phyloP scores from a whole-genome alignment of 2,888 invertebrate genomes.

The Oeneis ivallda region DNA sequence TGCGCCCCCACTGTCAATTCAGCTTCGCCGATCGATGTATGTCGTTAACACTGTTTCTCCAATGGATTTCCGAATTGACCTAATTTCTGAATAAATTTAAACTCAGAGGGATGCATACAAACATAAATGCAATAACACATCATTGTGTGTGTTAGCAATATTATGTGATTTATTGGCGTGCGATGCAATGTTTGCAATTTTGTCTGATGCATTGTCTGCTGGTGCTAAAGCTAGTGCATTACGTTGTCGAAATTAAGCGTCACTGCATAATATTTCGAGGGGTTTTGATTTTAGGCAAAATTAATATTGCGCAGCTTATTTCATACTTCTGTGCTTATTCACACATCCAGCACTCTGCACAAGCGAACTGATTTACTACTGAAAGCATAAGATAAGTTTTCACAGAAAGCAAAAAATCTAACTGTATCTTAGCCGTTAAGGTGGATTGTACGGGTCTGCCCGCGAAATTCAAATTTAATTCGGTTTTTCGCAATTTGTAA shows the following conservation, averaged over 20 bases:
- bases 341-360: too few species aligned
- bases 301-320: background rate
- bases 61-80: too few species aligned
- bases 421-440: too few species aligned
- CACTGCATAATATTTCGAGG: background rate
- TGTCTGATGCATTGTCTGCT: conserved; percentile 12
- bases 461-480: too few species aligned
- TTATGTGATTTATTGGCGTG: conserved; percentile 28
- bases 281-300: background rate
- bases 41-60: too few species aligned
- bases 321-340: background rate
- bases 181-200: conserved; percentile 14
- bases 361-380: too few species aligned
- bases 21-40: too few species aligned
- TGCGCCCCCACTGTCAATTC: too few species aligned
- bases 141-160: conserved; percentile 22
- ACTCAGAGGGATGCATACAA: conserved; percentile 30
- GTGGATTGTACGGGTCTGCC: too few species aligned
- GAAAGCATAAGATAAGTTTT: too few species aligned
- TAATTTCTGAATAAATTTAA: conserved; percentile 26
- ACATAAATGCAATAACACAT: conserved; percentile 30
- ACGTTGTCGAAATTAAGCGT: conserved; percentile 1
- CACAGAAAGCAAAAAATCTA: too few species aligned
- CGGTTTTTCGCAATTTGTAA: too few species aligned
- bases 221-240: background rate